phyloP scores from a whole-genome alignment of 2,888 invertebrate genomes.

The Deroplatys truncata region DNA sequence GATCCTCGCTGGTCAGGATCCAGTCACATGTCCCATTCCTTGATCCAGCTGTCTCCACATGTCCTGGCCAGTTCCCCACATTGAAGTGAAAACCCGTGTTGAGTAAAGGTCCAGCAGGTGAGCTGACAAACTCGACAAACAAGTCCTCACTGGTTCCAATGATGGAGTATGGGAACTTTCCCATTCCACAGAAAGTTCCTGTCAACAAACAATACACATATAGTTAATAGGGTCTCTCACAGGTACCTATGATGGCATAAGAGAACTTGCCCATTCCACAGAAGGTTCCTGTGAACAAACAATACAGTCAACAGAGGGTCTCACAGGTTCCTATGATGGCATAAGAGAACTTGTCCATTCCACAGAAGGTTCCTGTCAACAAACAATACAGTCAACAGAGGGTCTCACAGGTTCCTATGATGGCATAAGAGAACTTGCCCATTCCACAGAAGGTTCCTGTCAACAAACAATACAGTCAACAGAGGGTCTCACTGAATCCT shows the following conservation, averaged over 20 bases:
- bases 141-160: conserved; percentile 87
- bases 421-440: conserved; percentile 34
- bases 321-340: conserved; percentile 52
- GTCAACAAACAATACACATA: not conserved
- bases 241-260: no score
- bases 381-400: no score
- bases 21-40: conserved; percentile 85
- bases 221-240: no score
- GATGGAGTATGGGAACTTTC: conserved; percentile 90
- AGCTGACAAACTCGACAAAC: conserved; percentile 85
- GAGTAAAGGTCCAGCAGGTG: conserved; percentile 81
- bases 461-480: no score
- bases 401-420: no score
- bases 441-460: conserved; percentile 49
- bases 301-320: conserved; percentile 54
- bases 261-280: no score
- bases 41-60: conserved; percentile 84
- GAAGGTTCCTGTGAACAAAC: no score
- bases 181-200: conserved; percentile 55
- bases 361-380: not conserved
- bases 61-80: conserved; percentile 91
- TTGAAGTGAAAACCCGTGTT: conserved; percentile 94
- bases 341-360: conserved; percentile 42
- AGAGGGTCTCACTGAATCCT: no score
- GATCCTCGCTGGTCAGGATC: conserved; percentile 77